These are phyloP conservation scores for Gambusia yucatana DNA, from an alignment of 2,797 vertebrate genomes.

Conservation along the genomic window DNA sequence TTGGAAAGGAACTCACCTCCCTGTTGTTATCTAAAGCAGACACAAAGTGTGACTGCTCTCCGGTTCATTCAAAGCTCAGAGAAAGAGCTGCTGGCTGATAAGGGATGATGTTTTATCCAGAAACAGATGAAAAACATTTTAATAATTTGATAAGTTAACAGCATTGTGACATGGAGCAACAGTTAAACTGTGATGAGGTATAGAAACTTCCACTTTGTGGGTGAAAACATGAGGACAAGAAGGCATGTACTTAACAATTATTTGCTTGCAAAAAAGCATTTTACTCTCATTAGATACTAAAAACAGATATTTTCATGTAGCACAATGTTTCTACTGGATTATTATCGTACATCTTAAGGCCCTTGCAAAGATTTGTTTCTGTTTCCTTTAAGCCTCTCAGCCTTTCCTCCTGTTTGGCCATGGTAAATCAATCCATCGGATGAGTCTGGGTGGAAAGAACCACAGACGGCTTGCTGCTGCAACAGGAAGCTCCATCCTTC, in stretches of 20 bases:
- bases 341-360: neutral
- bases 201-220: neutral
- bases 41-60: neutral
- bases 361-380: neutral
- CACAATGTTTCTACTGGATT: neutral
- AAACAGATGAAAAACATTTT: slow-evolving; percentile 47
- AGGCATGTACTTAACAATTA: neutral
- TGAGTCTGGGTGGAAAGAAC: slow-evolving; percentile 86
- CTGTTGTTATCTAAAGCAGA: slow-evolving; percentile 10
- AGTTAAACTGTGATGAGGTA: slow-evolving; percentile 16
- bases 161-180: neutral
- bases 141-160: slow-evolving; percentile 33
- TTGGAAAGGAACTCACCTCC: neutral
- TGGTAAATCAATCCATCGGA: slow-evolving; percentile 86
- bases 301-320: no score
- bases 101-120: slow-evolving; percentile 59
- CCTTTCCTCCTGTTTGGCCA: slow-evolving; percentile 90
- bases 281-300: neutral
- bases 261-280: neutral
- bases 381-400: slow-evolving; percentile 77
- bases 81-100: slow-evolving; percentile 72
- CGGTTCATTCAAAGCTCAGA: slow-evolving; percentile 54
- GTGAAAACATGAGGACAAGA: neutral
- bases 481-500: slow-evolving; percentile 79
- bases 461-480: slow-evolving; percentile 80